Percentiles rank a stretch among this genome's conserved stretches.
These are phyloP conservation scores for Noturus placidus DNA, from an alignment of 2,113 vertebrate species.

Conservation along the genomic window DNA sequence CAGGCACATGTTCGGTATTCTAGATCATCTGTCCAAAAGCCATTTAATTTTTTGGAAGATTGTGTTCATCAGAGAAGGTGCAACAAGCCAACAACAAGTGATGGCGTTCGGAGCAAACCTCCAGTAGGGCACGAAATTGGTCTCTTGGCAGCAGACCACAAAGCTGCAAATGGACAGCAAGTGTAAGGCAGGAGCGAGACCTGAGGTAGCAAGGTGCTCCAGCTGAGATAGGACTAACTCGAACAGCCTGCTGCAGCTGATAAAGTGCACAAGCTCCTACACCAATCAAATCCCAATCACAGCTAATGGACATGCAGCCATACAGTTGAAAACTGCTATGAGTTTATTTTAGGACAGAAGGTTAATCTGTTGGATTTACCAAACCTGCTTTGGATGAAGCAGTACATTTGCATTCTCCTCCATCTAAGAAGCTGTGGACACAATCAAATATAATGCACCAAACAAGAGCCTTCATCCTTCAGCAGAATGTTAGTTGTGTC, in stretches of 20 bases:
- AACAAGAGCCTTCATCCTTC: background rate
- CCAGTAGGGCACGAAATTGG: slow-evolving; percentile 46
- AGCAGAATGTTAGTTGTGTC: background rate
- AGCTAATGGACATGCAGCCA: slow-evolving; percentile 37
- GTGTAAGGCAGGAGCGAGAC: slow-evolving; percentile 18
- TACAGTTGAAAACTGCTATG: slow-evolving; percentile 27
- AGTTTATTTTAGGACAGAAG: slow-evolving; percentile 19
- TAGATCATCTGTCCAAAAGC: slow-evolving; percentile 9
- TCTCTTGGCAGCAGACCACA: slow-evolving; percentile 34
- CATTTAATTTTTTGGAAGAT: background rate
- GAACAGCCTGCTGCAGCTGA: slow-evolving; percentile 26
- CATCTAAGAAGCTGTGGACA: background rate
- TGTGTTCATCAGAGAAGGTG: slow-evolving; percentile 15
- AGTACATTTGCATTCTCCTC: background rate
- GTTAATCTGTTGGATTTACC: slow-evolving; percentile 13
- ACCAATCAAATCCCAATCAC: slow-evolving; percentile 48
- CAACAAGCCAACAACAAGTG: slow-evolving; percentile 22
- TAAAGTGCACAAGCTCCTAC: slow-evolving; percentile 39
- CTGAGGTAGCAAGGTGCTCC: slow-evolving; percentile 39
- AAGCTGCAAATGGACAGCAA: slow-evolving; percentile 44
- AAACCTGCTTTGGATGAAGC: slow-evolving; percentile 3
- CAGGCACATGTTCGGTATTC: background rate
- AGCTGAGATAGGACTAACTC: slow-evolving; percentile 34
- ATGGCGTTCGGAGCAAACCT: slow-evolving; percentile 31
- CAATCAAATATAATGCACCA: background rate